These are phyloP conservation scores for Plodia interpunctella DNA, from an alignment of 1,140 invertebrate genomes.

Conservation along the genomic window DNA sequence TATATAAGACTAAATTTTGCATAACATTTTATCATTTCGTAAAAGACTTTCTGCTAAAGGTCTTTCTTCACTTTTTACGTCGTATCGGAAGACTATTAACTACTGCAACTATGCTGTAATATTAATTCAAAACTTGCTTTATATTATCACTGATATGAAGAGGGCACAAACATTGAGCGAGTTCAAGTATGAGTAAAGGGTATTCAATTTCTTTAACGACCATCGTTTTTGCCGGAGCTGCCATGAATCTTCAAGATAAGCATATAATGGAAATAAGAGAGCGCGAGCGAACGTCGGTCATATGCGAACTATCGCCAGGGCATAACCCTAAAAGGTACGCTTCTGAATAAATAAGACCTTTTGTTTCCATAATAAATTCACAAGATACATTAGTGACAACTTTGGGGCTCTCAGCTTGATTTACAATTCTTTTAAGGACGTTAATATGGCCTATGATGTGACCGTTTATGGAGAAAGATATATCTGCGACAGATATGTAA, in stretches of 20 bases:
- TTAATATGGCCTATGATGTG: no score
- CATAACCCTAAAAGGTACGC: slow-evolving; percentile 37
- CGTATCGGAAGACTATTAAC: no score
- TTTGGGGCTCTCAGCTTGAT: not conserved
- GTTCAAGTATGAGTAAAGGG: slow-evolving; percentile 40
- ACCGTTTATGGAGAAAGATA: no score
- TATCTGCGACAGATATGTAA: no score
- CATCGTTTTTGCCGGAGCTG: slow-evolving; percentile 46
- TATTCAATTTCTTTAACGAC: slow-evolving; percentile 60
- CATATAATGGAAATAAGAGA: slow-evolving; percentile 57
- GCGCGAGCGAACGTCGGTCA: slow-evolving; percentile 42
- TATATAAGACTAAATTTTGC: no score
- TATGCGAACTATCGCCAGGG: slow-evolving; percentile 47
- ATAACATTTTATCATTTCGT: no score
- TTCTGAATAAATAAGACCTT: slow-evolving; percentile 44
- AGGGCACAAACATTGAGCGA: slow-evolving; percentile 10
- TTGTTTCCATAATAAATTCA: slow-evolving; percentile 19
- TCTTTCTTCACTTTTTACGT: no score
- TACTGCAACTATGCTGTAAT: no score
- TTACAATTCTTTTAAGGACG: not conserved
- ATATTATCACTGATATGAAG: not conserved
- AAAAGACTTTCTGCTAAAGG: no score
- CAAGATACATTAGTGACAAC: slow-evolving; percentile 7
- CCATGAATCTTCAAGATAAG: slow-evolving; percentile 60
- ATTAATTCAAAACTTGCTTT: not conserved